Evolutionary conservation across 2,888 invertebrate genomes (phyloP).

Genomic region (Pollenia labialis): DNA sequence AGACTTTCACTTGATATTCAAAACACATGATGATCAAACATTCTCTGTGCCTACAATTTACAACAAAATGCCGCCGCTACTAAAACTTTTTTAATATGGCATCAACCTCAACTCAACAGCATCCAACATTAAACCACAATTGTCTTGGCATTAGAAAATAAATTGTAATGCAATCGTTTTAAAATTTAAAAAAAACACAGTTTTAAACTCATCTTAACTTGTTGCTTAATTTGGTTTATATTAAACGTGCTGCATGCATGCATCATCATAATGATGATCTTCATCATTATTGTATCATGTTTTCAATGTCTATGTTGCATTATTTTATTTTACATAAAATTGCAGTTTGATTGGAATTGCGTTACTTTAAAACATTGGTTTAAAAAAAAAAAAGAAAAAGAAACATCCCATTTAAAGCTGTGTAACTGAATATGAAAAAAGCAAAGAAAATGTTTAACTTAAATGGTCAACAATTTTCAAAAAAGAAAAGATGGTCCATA

Average conservation of each 20-base stretch:
- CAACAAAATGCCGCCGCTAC: not conserved
- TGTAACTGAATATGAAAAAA: slow-evolving; percentile 27
- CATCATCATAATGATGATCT: slow-evolving; percentile 42
- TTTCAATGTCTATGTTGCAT: slow-evolving; percentile 47
- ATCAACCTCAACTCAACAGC: slow-evolving; percentile 13
- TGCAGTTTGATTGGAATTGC: slow-evolving; percentile 69
- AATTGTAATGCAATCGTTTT: slow-evolving; percentile 65
- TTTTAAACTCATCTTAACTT: slow-evolving; percentile 40
- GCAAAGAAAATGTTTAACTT: slow-evolving; percentile 1
- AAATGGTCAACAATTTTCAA: slow-evolving; percentile 28
- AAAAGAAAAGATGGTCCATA: slow-evolving; percentile 5
- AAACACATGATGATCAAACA: not conserved
- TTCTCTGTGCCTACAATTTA: not conserved
- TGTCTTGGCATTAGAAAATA: slow-evolving; percentile 54
- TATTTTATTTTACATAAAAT: slow-evolving; percentile 68
- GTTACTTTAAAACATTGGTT: slow-evolving; percentile 64
- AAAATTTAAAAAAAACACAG: slow-evolving; percentile 33
- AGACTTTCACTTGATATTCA: slow-evolving; percentile 67
- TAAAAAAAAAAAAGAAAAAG: slow-evolving; percentile 3
- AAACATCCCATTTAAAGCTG: slow-evolving; percentile 9
- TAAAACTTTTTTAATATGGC: slow-evolving; percentile 37
- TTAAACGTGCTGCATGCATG: slow-evolving; percentile 49
- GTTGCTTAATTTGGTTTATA: slow-evolving; percentile 41
- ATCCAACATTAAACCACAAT: slow-evolving; percentile 49
- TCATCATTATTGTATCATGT: slow-evolving; percentile 49